Evolutionary conservation across 2,888 invertebrate genomes (phyloP).

Genomic region (Calameuta filiformis): DNA sequence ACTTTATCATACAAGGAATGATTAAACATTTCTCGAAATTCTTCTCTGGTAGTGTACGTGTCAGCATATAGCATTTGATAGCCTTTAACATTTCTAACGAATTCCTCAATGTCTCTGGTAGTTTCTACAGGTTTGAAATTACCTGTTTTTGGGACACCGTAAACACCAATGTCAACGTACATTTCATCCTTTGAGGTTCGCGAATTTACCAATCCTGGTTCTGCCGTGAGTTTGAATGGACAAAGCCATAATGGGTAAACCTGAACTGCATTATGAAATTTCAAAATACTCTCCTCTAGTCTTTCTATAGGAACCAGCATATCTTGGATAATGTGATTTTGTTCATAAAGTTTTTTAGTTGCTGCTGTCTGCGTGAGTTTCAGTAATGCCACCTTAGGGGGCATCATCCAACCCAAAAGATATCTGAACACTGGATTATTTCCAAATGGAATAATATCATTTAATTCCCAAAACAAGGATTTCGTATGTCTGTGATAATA

Average conservation of each 20-base stretch:
- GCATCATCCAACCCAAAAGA: conserved; percentile 84
- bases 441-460: conserved; percentile 87
- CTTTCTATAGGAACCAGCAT: conserved; percentile 79
- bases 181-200: conserved; percentile 66
- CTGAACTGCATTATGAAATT: conserved; percentile 77
- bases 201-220: conserved; percentile 80
- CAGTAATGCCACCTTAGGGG: conserved; percentile 83
- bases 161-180: conserved; percentile 85
- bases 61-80: conserved; percentile 90
- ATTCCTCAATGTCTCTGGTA: conserved; percentile 77
- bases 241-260: conserved; percentile 88
- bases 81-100: conserved; percentile 75
- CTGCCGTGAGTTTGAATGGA: conserved; percentile 77
- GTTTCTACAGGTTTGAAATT: conserved; percentile 74
- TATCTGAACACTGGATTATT: conserved; percentile 79
- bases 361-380: conserved; percentile 82
- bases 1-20: conserved; percentile 79
- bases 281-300: conserved; percentile 71
- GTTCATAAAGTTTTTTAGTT: conserved; percentile 78
- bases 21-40: conserved; percentile 85
- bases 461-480: conserved; percentile 86
- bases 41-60: conserved; percentile 78
- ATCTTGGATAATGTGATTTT: conserved; percentile 83
- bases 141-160: conserved; percentile 77
- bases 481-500: conserved; percentile 86